Percentiles rank a stretch among this genome's conserved stretches.
Conservation (phyloP, 2,888 invertebrate species). For the Alloscopus bannaensis region DNA sequence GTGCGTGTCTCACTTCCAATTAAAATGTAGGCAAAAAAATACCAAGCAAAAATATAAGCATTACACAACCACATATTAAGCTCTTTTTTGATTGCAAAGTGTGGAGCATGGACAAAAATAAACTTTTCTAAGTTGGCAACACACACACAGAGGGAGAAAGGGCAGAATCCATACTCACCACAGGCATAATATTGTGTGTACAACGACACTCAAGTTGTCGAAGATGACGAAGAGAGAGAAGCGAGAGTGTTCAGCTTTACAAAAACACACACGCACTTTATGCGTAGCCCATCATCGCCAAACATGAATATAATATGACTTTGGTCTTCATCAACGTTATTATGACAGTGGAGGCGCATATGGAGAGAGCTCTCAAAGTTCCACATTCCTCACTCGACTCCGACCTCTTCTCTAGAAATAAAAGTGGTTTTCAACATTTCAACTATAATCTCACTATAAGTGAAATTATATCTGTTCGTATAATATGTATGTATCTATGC, state of each 20-base stretch:
- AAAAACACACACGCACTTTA: slow-evolving; percentile 22
- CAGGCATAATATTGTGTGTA: no score
- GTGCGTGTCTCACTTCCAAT: neutral
- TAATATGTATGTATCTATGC: neutral
- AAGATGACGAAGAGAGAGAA: neutral
- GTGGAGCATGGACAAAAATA: no score
- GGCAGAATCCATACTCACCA: no score
- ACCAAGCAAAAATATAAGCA: slow-evolving; percentile 1
- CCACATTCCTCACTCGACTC: neutral
- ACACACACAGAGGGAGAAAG: no score
- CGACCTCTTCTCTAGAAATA: neutral
- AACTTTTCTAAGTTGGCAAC: no score
- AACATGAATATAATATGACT: slow-evolving; percentile 3
- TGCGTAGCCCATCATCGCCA: slow-evolving; percentile 22
- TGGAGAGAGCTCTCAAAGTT: neutral
- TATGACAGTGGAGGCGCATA: slow-evolving; percentile 1
- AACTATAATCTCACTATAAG: no score
- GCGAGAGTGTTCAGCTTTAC: no score
- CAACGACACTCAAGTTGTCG: slow-evolving; percentile 26
- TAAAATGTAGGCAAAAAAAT: neutral
- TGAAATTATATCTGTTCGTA: no score
- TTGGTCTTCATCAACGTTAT: neutral
- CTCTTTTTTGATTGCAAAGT: neutral
- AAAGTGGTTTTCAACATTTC: neutral
- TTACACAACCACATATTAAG: slow-evolving; percentile 14